phyloP scores from a whole-genome alignment of 1,140 invertebrate species.

The Lepidotrigona ventralis region DNA sequence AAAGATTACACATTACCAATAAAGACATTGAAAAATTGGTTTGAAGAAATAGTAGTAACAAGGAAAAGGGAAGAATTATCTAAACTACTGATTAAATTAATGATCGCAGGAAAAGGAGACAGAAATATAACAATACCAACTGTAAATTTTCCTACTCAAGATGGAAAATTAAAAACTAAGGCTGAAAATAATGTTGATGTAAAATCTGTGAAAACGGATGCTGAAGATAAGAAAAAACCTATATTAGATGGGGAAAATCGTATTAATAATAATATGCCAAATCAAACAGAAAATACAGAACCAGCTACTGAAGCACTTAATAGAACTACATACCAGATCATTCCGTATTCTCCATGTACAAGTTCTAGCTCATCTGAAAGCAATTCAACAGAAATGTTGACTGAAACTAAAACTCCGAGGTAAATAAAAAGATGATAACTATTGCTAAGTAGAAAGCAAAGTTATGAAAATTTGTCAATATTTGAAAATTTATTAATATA shows the following conservation, averaged over 20 bases:
- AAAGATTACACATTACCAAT: conserved; percentile 88
- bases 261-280: conserved; percentile 35
- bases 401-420: conserved; percentile 60
- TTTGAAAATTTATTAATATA: not conserved
- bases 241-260: conserved; percentile 51
- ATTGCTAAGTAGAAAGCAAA: not conserved
- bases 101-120: conserved; percentile 81
- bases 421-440: conserved; percentile 8
- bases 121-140: conserved; percentile 74
- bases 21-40: conserved; percentile 88
- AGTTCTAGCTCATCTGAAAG: conserved; percentile 63
- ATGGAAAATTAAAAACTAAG: conserved; percentile 75
- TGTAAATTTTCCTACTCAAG: conserved; percentile 76
- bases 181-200: conserved; percentile 61
- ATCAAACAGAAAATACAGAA: conserved; percentile 53
- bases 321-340: conserved; percentile 63
- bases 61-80: conserved; percentile 90
- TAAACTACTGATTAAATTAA: conserved; percentile 85
- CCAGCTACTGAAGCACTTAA: conserved; percentile 35
- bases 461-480: not conserved
- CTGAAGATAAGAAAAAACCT: conserved; percentile 70
- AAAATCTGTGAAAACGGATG: conserved; percentile 62
- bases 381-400: conserved; percentile 60
- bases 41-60: conserved; percentile 88
- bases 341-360: conserved; percentile 66